Evolutionary conservation across 2,888 invertebrate species (phyloP).

Genomic region (Glaucopsyche alexis): DNA sequence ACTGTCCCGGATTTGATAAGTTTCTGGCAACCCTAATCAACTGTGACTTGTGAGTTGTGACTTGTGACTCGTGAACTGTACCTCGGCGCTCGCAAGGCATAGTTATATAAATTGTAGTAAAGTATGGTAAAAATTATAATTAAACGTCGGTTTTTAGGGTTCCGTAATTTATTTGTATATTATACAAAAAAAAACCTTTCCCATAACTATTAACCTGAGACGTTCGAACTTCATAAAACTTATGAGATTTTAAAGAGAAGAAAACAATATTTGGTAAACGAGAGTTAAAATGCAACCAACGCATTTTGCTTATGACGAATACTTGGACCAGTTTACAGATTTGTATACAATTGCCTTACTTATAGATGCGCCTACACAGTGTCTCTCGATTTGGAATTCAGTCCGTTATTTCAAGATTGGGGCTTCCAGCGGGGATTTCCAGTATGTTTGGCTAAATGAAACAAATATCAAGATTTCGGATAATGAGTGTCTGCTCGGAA

Average conservation of each 20-base stretch:
- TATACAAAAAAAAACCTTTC: too few relatives aligned
- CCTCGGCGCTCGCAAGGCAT: neutral
- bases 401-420: neutral
- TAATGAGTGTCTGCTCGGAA: neutral
- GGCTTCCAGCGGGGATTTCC: neutral
- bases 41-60: too few relatives aligned
- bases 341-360: constrained; percentile 11
- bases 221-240: too few relatives aligned
- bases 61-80: too few relatives aligned
- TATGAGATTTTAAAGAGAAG: too few relatives aligned
- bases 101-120: neutral
- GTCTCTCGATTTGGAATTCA: neutral
- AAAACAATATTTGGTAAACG: neutral
- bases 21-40: too few relatives aligned
- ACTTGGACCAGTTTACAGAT: constrained; percentile 14
- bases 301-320: constrained; percentile 8
- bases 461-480: neutral
- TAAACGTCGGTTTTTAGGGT: too few relatives aligned
- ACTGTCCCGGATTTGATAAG: too few relatives aligned
- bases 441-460: neutral
- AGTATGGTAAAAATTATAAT: too few relatives aligned
- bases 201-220: too few relatives aligned
- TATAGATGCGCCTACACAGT: neutral
- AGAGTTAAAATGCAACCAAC: constrained; percentile 16
- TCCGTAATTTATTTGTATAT: too few relatives aligned